Evolutionary conservation across 2,113 vertebrate genomes (phyloP).

Genomic region (Erythrocercus mccallii): DNA sequence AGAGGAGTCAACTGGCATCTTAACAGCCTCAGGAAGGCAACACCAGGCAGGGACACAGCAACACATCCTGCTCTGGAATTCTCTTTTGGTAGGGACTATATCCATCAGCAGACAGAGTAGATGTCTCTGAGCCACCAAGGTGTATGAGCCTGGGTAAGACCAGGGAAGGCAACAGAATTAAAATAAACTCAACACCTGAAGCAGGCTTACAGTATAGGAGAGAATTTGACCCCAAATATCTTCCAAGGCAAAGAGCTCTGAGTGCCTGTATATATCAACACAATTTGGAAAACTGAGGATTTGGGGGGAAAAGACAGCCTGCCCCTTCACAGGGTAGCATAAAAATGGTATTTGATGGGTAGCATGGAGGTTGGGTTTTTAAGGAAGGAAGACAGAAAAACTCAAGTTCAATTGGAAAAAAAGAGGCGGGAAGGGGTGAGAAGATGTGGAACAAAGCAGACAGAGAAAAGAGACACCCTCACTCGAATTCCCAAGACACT

Average conservation of each 20-base stretch:
- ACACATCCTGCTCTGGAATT: neutral
- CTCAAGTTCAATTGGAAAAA: fast-evolving
- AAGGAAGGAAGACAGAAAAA: neutral
- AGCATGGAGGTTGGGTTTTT: neutral
- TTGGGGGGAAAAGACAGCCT: neutral
- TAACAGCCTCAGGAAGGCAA: neutral
- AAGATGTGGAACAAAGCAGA: neutral
- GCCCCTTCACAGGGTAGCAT: neutral
- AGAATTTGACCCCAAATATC: neutral
- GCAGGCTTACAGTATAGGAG: neutral
- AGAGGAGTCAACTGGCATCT: neutral
- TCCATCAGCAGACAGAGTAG: neutral
- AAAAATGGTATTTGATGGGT: neutral
- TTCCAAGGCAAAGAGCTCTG: neutral
- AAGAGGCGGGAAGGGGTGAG: too few relatives aligned
- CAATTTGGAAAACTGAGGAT: neutral
- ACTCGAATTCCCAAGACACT: neutral
- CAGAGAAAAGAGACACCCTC: neutral
- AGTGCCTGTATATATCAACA: neutral
- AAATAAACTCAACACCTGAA: neutral
- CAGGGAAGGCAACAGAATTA: neutral
- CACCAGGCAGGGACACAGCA: neutral
- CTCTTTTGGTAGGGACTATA: neutral
- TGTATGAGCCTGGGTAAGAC: neutral
- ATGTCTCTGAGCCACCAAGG: neutral